phyloP scores from a whole-genome alignment of 1,140 invertebrate species.

The Oreohelix idahoensis region DNA sequence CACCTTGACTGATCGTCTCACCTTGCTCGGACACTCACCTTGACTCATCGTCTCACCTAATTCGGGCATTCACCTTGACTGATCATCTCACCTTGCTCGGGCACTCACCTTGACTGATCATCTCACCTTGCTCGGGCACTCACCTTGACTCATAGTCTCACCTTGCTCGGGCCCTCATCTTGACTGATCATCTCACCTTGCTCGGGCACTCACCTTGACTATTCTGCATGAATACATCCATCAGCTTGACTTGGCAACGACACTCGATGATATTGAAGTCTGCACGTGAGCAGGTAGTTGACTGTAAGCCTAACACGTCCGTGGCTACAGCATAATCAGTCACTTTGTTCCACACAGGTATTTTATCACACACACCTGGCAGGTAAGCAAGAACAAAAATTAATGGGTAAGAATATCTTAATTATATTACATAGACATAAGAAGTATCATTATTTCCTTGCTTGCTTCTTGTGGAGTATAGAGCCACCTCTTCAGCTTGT shows the following conservation, averaged over 20 bases:
- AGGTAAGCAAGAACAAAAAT: neutral
- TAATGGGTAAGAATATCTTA: too few species aligned
- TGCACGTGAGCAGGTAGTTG: neutral
- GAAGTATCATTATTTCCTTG: too few species aligned
- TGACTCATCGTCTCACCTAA: too few species aligned
- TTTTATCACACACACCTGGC: constrained; percentile 7
- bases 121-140: neutral
- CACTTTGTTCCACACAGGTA: neutral
- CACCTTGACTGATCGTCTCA: too few species aligned
- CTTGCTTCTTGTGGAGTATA: too few species aligned
- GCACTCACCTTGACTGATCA: too few species aligned
- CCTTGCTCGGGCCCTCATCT: neutral
- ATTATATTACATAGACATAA: too few species aligned
- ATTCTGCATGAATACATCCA: neutral
- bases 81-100: too few species aligned
- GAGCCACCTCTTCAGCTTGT: too few species aligned
- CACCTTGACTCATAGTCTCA: neutral
- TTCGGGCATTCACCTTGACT: too few species aligned
- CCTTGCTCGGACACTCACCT: too few species aligned
- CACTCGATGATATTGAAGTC: neutral
- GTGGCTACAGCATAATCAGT: neutral
- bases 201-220: neutral
- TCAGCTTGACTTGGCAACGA: neutral
- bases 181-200: neutral
- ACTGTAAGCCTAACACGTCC: neutral